Conservation (phyloP, 53 echinoderm and acorn worm species). For the Paracentrotus lividus region DNA sequence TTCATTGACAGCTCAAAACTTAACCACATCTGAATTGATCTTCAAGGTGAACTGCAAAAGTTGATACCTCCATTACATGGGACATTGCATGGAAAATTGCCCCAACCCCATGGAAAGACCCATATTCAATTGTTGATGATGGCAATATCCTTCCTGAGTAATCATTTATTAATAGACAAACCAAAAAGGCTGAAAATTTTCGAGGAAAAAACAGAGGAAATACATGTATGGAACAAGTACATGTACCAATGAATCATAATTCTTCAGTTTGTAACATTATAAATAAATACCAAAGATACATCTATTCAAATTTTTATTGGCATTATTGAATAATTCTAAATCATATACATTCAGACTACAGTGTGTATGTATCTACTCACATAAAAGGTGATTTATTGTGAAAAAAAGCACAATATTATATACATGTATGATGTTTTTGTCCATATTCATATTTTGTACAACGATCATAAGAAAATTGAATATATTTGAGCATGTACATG, state of each 20-base stretch:
- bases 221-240: background rate
- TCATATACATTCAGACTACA: background rate
- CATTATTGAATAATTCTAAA: background rate
- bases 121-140: too few species aligned
- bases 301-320: background rate
- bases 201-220: too few species aligned
- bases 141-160: too few species aligned
- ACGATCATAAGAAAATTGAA: slow-evolving; percentile 11
- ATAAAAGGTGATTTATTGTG: background rate
- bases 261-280: background rate
- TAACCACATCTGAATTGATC: too few species aligned
- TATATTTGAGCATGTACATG: background rate
- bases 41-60: too few species aligned
- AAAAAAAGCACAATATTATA: background rate
- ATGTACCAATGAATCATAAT: background rate
- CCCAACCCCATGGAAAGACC: too few species aligned
- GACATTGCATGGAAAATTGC: too few species aligned
- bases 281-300: background rate
- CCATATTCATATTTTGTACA: background rate
- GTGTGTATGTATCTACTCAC: background rate
- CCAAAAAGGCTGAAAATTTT: too few species aligned
- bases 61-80: too few species aligned
- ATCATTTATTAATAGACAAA: too few species aligned
- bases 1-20: too few species aligned
- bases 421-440: background rate